A percentile compares a stretch with the other conserved stretches of the same genome.
phyloP scores from a whole-genome alignment of 2,797 vertebrate species.

The Typhlichthys eigenmanni region DNA sequence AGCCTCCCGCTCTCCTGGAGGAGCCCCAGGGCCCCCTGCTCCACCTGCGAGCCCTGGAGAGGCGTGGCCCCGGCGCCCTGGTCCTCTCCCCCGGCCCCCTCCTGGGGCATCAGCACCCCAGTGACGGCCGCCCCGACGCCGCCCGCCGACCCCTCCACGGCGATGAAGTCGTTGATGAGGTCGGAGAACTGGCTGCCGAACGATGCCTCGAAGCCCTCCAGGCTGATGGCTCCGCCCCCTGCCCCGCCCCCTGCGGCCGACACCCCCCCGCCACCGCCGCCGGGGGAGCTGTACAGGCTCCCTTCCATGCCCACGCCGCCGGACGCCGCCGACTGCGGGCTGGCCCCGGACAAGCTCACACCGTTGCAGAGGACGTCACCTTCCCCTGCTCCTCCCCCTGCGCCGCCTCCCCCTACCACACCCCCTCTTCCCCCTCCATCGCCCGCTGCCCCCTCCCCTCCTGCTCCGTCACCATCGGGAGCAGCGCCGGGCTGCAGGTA shows the following conservation, averaged over 20 bases:
- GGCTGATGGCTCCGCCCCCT: constrained; percentile 80
- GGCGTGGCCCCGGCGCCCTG: constrained; percentile 82
- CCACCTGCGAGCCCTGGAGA: constrained; percentile 88
- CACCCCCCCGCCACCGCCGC: constrained; percentile 64
- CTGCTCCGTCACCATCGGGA: constrained; percentile 58
- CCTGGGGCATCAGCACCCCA: constrained; percentile 82
- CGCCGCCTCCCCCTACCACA: constrained; percentile 53
- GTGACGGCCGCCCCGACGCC: constrained; percentile 67
- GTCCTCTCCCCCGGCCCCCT: constrained; percentile 79
- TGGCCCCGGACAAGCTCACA: constrained; percentile 63
- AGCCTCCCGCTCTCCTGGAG: constrained; percentile 92
- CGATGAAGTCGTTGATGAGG: constrained; percentile 99
- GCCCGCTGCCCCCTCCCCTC: constrained; percentile 39
- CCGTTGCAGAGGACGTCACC: constrained; percentile 76
- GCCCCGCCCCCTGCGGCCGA: constrained; percentile 45
- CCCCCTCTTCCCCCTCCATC: constrained; percentile 37
- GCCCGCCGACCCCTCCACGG: constrained; percentile 87
- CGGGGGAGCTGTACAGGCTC: constrained; percentile 87
- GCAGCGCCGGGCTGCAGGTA: constrained; percentile 78
- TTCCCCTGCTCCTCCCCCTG: constrained; percentile 39
- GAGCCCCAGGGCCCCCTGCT: constrained; percentile 88
- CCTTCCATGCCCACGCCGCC: constrained; percentile 85
- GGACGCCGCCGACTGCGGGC: constrained; percentile 84
- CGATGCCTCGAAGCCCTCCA: constrained; percentile 98
- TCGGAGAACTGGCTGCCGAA: constrained; percentile 99